Percentiles rank a stretch among this genome's conserved stretches.
These are phyloP conservation scores for Brassicogethes aeneus DNA, from an alignment of 2,888 invertebrate species.

Conservation along the genomic window DNA sequence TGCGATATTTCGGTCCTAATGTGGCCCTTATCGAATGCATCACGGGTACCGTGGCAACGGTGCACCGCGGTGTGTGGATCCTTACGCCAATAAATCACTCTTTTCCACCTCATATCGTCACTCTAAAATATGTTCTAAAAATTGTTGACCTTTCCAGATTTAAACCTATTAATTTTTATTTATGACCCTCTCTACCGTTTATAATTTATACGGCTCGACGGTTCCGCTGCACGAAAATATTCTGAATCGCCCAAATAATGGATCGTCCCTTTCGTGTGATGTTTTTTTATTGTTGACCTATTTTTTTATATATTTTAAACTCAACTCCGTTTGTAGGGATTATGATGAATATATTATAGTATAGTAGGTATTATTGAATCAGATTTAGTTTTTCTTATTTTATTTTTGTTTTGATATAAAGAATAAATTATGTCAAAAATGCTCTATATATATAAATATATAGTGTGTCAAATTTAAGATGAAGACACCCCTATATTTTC, in stretches of 20 bases:
- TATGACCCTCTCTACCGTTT: conserved; percentile 17
- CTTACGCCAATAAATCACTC: conserved; percentile 20
- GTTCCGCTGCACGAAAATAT: neutral
- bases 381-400: no score
- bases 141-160: conserved; percentile 26
- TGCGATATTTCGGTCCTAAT: conserved; percentile 21
- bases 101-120: conserved; percentile 19
- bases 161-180: conserved; percentile 28
- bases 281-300: no score
- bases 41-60: conserved; percentile 16
- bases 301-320: no score
- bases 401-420: no score
- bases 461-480: no score
- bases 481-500: no score
- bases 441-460: no score
- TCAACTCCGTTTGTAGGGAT: no score
- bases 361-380: no score
- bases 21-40: conserved; percentile 22
- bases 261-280: no score
- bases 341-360: no score
- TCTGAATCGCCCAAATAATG: neutral
- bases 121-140: conserved; percentile 24
- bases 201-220: conserved; percentile 12
- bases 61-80: conserved; percentile 11
- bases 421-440: no score